Percentiles rank a stretch among this genome's conserved stretches.
These are phyloP conservation scores for Tympanoctomys barrerae DNA, from an alignment of 2,797 vertebrate species.

Conservation along the genomic window DNA sequence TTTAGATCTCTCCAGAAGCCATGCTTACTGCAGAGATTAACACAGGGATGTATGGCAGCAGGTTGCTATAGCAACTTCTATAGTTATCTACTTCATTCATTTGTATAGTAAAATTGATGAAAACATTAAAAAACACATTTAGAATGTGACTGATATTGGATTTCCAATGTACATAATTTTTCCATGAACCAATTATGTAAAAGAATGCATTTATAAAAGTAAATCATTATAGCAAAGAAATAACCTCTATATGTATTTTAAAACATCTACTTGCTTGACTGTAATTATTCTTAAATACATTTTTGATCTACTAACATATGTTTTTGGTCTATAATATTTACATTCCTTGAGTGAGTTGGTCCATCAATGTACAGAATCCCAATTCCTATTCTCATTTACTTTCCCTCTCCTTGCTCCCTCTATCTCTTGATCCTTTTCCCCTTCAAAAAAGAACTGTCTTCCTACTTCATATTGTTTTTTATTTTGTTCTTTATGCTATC, in stretches of 20 bases:
- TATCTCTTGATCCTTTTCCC: neutral
- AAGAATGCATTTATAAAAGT: neutral
- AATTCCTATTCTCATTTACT: neutral
- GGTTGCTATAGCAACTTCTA: neutral
- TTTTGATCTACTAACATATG: neutral
- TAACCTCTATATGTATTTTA: neutral
- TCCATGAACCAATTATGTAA: neutral
- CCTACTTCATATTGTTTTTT: neutral
- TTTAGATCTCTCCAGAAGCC: neutral
- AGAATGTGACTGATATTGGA: neutral
- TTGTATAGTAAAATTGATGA: neutral
- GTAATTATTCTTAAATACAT: neutral
- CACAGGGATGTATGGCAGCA: constrained; percentile 25
- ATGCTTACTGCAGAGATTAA: neutral
- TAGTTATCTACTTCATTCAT: neutral
- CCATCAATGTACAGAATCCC: neutral
- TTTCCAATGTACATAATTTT: neutral
- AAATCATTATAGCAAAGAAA: constrained; percentile 7
- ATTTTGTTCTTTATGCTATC: neutral
- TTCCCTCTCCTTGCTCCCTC: neutral
- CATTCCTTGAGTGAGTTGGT: neutral
- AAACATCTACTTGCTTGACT: neutral
- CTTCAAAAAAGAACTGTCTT: neutral
- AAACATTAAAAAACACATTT: neutral
- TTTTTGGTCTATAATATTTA: neutral